Base-by-base conservation (phyloP, 2,113 vertebrate species). In the Datnioides undecimradiatus region DNA sequence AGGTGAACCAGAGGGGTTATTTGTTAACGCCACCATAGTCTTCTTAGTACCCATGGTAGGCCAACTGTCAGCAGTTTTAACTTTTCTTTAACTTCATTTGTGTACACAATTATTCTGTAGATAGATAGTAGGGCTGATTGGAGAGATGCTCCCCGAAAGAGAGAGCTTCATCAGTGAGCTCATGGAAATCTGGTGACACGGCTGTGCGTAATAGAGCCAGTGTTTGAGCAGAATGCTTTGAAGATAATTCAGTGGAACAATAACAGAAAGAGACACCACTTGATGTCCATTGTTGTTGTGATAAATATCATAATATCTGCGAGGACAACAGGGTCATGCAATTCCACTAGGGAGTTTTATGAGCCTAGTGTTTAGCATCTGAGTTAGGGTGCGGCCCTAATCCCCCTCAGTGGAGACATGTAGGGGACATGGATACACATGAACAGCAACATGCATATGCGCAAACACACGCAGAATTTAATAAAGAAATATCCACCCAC, bases 201-300 rank as follows among this genome's bases (percentile, higher is more conserved):
- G 41, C 46, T 70, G 31, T 58, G 31, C 40, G 52, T 27, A 65
- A 62, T 19, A 79, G n/a, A 80, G 27, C 21, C 34, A 27, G 52
- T 58, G 41, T 76, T 79, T 65, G 48, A 73, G 41, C 33, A 33
- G 57, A 84, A 59, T 25, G 33, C 73, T 89, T 90, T 87, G 77
- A 88, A 65, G 81, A 87, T 75, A 80, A 82, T 69, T 38, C 38
- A 71, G 54, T 80, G 69, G 55, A 83, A 81, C 75, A 79, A 76
- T 68, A 81, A 79, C 60, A 21, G 33, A 79, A 82, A 17, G 48
- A 72, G 63, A 75, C 19, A 38, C 31, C 19, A 21, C 58, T 70
- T 76, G 55, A 70, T 85, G 43, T 64, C 23, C 41, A 64, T 67
- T 68, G 73, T 73, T 82, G 70, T 76, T 83, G 54, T 78, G 76